These are phyloP conservation scores for Drosophila falleni DNA, from an alignment of 2,888 invertebrate genomes.

Conservation along the genomic window DNA sequence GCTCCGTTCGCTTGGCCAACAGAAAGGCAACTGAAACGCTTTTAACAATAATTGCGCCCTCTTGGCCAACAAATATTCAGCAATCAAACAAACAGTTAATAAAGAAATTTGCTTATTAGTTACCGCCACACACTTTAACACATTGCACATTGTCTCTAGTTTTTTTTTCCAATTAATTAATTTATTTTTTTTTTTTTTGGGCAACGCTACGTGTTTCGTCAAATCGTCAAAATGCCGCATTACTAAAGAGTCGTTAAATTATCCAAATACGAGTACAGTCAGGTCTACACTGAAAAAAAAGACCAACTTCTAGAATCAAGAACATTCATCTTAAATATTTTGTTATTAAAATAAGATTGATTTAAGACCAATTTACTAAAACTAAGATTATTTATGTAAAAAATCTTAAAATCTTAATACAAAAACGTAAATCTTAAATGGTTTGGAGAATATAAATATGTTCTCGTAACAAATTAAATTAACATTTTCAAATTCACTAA, in stretches of 20 bases:
- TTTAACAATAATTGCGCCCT: constrained; percentile 1
- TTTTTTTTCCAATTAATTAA: not conserved
- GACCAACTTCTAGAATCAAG: no score
- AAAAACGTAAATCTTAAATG: no score
- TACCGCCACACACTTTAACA: not conserved
- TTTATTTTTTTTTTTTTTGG: not conserved
- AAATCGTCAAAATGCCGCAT: not conserved
- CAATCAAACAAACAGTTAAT: constrained; percentile 20
- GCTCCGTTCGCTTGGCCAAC: constrained; percentile 56
- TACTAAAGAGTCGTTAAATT: constrained; percentile 6
- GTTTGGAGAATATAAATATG: no score
- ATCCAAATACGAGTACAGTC: constrained; percentile 3
- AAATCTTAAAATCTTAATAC: no score
- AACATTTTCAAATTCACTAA: no score
- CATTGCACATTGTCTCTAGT: not conserved
- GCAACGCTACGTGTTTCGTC: constrained; percentile 10
- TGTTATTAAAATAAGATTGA: no score
- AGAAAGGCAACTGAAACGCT: constrained; percentile 44
- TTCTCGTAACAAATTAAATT: no score
- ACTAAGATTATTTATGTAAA: no score
- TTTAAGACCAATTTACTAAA: no score
- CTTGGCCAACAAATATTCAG: constrained; percentile 8
- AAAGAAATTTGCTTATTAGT: constrained; percentile 24
- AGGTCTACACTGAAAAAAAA: no score
- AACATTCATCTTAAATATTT: no score